phyloP scores from a whole-genome alignment of 2,113 vertebrate genomes.

The Pachyramphus minor region DNA sequence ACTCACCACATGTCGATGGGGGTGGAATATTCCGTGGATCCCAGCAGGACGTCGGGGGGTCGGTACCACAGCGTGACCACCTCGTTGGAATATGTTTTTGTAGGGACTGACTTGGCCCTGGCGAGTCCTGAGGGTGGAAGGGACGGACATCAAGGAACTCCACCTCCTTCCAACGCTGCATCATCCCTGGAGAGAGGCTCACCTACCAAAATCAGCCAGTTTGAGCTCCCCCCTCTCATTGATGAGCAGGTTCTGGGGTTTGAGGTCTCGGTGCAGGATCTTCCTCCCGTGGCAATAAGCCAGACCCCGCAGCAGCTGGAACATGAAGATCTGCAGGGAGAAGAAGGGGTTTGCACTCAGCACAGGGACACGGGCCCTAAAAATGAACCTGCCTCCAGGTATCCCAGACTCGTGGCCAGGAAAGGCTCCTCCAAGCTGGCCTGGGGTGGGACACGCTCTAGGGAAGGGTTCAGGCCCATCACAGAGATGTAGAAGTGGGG shows the following conservation, averaged over 20 bases:
- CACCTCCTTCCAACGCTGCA: accelerated
- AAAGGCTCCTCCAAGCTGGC: not conserved
- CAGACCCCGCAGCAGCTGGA: conserved; percentile 92
- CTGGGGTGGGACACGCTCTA: accelerated
- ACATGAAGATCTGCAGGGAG: conserved; percentile 90
- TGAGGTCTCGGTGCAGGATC: conserved; percentile 95
- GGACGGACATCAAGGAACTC: not conserved
- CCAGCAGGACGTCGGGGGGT: conserved; percentile 92
- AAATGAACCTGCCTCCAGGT: not conserved
- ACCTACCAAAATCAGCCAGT: conserved; percentile 91
- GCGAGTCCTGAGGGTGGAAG: conserved; percentile 79
- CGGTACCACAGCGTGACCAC: conserved; percentile 97
- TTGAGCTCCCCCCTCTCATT: conserved; percentile 94
- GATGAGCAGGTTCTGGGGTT: conserved; percentile 96
- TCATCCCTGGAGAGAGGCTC: not conserved
- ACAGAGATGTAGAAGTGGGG: not conserved
- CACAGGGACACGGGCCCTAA: accelerated
- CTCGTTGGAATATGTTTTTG: conserved; percentile 96
- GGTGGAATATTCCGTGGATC: conserved; percentile 93
- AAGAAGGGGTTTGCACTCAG: not conserved
- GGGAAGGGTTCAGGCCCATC: not conserved
- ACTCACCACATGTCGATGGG: conserved; percentile 97
- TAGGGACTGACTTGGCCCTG: conserved; percentile 93
- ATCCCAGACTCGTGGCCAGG: not conserved
- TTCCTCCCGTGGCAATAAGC: conserved; percentile 93